These are phyloP conservation scores for Watsonalla cultraria DNA, from an alignment of 2,888 invertebrate species.

Conservation along the genomic window DNA sequence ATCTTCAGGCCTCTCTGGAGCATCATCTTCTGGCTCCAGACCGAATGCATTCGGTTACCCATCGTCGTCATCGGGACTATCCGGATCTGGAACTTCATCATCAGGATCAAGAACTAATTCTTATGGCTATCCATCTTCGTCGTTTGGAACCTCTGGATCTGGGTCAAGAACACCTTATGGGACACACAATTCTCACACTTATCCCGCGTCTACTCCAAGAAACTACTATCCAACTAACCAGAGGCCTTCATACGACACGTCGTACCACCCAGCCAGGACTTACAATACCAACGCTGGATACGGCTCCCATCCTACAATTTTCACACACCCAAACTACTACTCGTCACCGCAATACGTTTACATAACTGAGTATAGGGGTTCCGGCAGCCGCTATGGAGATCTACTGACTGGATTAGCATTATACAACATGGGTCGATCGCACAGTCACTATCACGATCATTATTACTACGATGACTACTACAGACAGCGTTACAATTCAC, in stretches of 20 bases:
- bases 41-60: constrained; percentile 7
- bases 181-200: not conserved
- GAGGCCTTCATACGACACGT: constrained; percentile 4
- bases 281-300: constrained; percentile 12
- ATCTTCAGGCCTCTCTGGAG: constrained; percentile 12
- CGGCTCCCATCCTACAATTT: constrained; percentile 1
- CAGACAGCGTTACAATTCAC: constrained; percentile 40
- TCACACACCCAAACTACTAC: constrained; percentile 35
- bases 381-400: constrained; percentile 58
- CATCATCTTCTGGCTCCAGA: constrained; percentile 13
- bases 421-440: constrained; percentile 64
- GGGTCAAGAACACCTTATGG: not conserved
- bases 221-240: not conserved
- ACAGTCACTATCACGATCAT: constrained; percentile 48
- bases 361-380: constrained; percentile 57
- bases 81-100: constrained; percentile 19
- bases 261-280: constrained; percentile 11
- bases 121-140: too few relatives aligned
- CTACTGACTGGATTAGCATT: constrained; percentile 60
- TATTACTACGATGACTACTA: constrained; percentile 68
- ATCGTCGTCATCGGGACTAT: constrained; percentile 11
- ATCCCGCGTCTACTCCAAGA: not conserved
- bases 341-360: constrained; percentile 59
- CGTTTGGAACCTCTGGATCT: too few relatives aligned
- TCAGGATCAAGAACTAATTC: constrained; percentile 4